Evolutionary conservation across 2,113 vertebrate species (phyloP).

Genomic region (Sciurus niger): DNA sequence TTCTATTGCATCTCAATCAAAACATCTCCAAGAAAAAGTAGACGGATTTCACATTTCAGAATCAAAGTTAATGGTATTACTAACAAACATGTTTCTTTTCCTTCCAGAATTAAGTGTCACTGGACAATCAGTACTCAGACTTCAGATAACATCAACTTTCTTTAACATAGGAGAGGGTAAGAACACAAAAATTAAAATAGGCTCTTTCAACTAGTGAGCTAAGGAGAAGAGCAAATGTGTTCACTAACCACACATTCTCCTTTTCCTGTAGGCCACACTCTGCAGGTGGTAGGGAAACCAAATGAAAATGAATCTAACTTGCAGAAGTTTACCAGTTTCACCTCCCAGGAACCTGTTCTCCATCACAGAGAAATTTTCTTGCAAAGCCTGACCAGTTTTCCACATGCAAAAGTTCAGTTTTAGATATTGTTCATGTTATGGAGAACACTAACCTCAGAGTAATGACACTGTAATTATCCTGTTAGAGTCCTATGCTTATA

Average conservation of each 20-base stretch:
- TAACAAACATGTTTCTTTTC: slow-evolving; percentile 46
- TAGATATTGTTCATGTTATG: background rate
- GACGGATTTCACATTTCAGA: slow-evolving; percentile 29
- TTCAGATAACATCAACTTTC: slow-evolving; percentile 22
- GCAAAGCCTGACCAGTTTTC: background rate
- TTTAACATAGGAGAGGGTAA: background rate
- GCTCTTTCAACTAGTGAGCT: background rate
- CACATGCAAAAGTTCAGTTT: slow-evolving; percentile 19
- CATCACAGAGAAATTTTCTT: background rate
- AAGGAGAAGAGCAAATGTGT: background rate
- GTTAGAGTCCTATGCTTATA: background rate
- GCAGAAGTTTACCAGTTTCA: background rate
- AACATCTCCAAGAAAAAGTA: background rate
- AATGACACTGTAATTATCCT: slow-evolving; percentile 15
- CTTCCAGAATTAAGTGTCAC: slow-evolving; percentile 20
- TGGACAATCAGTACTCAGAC: background rate
- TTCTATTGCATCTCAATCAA: background rate
- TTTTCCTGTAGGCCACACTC: background rate
- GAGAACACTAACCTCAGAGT: background rate
- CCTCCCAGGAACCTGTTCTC: slow-evolving; percentile 33
- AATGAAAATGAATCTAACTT: slow-evolving; percentile 13
- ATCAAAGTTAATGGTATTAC: slow-evolving; percentile 14
- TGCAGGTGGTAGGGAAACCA: background rate
- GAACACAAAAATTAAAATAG: background rate
- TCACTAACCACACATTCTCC: background rate